Evolutionary conservation across 2,113 vertebrate species (phyloP).

Genomic region (Cololabis saira): DNA sequence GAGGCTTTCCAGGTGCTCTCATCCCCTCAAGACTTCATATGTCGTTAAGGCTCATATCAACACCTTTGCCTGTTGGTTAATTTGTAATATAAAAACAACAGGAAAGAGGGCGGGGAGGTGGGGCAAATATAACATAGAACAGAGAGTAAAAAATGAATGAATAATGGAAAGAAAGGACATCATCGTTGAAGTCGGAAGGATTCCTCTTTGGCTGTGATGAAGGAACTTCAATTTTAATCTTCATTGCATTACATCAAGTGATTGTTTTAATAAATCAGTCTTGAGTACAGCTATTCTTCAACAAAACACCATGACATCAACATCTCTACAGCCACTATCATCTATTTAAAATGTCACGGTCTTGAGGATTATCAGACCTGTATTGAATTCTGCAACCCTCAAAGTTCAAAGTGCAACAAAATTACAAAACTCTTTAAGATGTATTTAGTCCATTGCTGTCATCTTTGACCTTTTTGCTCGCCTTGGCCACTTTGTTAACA

Average conservation of each 20-base stretch:
- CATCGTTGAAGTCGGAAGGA: no score
- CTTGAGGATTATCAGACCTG: constrained; percentile 7
- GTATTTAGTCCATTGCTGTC: constrained; percentile 3
- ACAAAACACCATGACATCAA: neutral
- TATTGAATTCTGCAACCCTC: neutral
- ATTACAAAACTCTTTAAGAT: neutral
- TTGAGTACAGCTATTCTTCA: neutral
- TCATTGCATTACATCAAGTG: neutral
- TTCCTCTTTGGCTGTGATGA: no score
- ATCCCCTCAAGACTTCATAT: constrained; percentile 40
- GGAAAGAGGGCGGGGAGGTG: neutral
- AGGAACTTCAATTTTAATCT: neutral
- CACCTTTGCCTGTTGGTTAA: constrained; percentile 41
- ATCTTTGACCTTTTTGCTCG: neutral
- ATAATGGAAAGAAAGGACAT: neutral
- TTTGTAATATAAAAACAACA: constrained; percentile 35
- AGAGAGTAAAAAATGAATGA: constrained; percentile 8
- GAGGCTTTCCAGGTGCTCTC: constrained; percentile 41
- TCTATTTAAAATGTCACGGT: constrained; percentile 11
- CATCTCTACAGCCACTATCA: neutral
- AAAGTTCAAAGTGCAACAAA: neutral
- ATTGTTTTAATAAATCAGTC: neutral
- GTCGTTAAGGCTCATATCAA: constrained; percentile 31
- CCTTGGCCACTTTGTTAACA: constrained; percentile 17
- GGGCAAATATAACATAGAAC: neutral